phyloP scores from a whole-genome alignment of 2,888 invertebrate species.

The Brassicogethes aeneus region DNA sequence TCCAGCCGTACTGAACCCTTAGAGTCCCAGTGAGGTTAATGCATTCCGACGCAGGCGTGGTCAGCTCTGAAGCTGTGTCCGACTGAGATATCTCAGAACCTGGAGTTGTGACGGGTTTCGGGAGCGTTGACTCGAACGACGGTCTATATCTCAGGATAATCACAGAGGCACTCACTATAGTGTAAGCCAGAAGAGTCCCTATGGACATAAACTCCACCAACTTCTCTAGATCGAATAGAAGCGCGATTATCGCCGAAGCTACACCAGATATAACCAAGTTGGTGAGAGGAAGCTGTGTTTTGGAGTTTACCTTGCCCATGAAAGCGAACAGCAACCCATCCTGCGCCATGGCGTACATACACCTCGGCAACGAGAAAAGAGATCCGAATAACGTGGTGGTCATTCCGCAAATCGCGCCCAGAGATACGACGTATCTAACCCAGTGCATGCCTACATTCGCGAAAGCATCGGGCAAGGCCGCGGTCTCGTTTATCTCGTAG shows the following conservation, averaged over 20 bases:
- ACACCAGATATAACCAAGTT: conserved; percentile 72
- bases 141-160: conserved; percentile 70
- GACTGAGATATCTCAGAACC: conserved; percentile 36
- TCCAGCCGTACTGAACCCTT: conserved; percentile 61
- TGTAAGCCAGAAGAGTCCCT: conserved; percentile 79
- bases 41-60: conserved; percentile 34
- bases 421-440: conserved; percentile 76
- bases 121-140: conserved; percentile 21
- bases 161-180: conserved; percentile 84
- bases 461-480: conserved; percentile 75
- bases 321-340: conserved; percentile 80
- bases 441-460: conserved; percentile 65
- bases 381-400: conserved; percentile 81
- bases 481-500: conserved; percentile 61
- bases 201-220: conserved; percentile 94
- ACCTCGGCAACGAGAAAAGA: conserved; percentile 70
- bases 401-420: conserved; percentile 89
- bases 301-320: conserved; percentile 60
- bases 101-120: conserved; percentile 28
- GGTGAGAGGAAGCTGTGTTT: conserved; percentile 71
- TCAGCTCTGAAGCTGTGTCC: conserved; percentile 32
- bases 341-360: conserved; percentile 84
- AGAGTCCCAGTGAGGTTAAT: conserved; percentile 55
- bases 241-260: conserved; percentile 66
- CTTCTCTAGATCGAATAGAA: conserved; percentile 80